Evolutionary conservation across 2,888 invertebrate species (phyloP).

Genomic region (Labia minor): DNA sequence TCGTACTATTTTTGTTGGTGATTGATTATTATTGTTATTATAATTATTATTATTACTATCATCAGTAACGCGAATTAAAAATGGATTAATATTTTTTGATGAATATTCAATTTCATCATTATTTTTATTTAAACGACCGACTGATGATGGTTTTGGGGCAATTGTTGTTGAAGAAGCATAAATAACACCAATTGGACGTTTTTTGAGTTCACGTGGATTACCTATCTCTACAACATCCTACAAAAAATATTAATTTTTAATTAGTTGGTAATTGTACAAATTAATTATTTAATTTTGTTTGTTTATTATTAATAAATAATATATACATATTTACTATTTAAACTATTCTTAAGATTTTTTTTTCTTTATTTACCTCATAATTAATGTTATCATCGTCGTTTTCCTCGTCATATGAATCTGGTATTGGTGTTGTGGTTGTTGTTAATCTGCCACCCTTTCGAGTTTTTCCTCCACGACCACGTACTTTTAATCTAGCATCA

Average conservation of each 20-base stretch:
- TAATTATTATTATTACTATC: too few species aligned
- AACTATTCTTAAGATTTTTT: neutral
- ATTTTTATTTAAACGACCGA: too few species aligned
- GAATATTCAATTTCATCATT: neutral
- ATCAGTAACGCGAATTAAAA: neutral
- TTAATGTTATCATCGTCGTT: conserved; percentile 30
- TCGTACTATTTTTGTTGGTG: too few species aligned
- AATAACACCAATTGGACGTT: neutral
- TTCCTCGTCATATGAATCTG: conserved; percentile 21
- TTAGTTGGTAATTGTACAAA: too few species aligned
- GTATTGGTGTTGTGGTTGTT: conserved; percentile 13
- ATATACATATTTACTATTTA: too few species aligned
- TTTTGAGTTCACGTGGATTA: neutral
- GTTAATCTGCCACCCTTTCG: neutral
- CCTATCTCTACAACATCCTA: neutral
- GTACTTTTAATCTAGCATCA: conserved; percentile 38
- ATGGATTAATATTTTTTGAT: neutral
- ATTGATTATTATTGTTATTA: too few species aligned
- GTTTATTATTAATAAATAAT: too few species aligned
- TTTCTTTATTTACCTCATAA: conserved; percentile 28
- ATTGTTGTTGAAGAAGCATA: neutral
- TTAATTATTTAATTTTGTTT: too few species aligned
- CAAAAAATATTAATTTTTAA: neutral
- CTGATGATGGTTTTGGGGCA: neutral
- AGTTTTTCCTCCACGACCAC: conserved; percentile 34